These are phyloP conservation scores for Rhea americana DNA, from an alignment of 2,113 vertebrate genomes.

Conservation along the genomic window DNA sequence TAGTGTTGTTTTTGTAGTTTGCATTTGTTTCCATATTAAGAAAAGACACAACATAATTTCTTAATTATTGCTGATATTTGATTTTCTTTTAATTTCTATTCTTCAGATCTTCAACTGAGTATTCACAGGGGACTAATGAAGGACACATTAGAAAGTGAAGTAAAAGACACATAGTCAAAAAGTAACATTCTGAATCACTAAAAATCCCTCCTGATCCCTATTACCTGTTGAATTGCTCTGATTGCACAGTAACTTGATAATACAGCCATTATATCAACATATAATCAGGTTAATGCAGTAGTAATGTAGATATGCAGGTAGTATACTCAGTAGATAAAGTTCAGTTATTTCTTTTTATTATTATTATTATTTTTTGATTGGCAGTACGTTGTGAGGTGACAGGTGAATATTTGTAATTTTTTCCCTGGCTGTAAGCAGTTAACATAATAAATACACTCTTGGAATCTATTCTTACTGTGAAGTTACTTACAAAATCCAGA, in stretches of 20 bases:
- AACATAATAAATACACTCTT: background rate
- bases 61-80: background rate
- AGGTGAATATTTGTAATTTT: background rate
- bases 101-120: background rate
- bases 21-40: background rate
- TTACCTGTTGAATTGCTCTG: background rate
- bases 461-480: background rate
- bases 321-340: background rate
- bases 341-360: background rate
- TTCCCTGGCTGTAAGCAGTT: background rate
- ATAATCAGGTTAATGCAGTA: background rate
- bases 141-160: background rate
- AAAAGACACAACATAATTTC: background rate
- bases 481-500: background rate
- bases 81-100: background rate
- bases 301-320: background rate
- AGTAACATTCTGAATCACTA: background rate
- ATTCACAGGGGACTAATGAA: background rate
- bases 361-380: background rate
- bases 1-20: background rate
- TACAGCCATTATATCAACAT: background rate
- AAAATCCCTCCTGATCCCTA: background rate
- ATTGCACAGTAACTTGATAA: background rate
- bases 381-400: background rate
- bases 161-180: background rate